Evolutionary conservation across 2,113 vertebrate genomes (phyloP).

Genomic region (Morone saxatilis): DNA sequence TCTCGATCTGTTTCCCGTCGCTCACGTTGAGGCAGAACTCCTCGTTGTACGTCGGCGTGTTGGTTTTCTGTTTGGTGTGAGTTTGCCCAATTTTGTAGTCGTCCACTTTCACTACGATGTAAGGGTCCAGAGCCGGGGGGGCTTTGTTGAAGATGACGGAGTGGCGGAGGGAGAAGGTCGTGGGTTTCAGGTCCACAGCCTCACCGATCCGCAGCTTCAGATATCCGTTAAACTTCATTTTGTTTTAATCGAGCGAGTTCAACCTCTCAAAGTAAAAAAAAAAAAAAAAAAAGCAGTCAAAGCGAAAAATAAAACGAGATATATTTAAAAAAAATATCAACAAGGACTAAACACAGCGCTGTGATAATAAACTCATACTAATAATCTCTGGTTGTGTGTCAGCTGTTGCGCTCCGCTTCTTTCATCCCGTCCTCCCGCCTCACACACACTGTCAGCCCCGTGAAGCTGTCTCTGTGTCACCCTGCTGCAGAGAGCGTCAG

Average conservation of each 20-base stretch:
- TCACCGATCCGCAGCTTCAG: slow-evolving; percentile 95
- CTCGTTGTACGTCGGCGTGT: slow-evolving; percentile 96
- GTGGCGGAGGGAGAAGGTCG: slow-evolving; percentile 92
- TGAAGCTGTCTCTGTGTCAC: background rate
- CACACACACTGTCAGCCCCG: background rate
- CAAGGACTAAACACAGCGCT: background rate
- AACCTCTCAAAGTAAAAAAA: background rate
- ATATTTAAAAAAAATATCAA: slow-evolving; percentile 14
- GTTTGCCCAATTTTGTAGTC: slow-evolving; percentile 94
- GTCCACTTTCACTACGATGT: slow-evolving; percentile 96
- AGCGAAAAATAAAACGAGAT: background rate
- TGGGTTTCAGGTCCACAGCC: slow-evolving; percentile 94
- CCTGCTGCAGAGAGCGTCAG: slow-evolving; percentile 34
- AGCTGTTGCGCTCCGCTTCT: background rate
- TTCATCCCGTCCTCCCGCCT: slow-evolving; percentile 22
- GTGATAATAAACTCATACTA: background rate
- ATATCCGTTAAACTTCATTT: slow-evolving; percentile 96
- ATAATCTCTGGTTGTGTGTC: background rate
- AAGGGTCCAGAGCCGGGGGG: slow-evolving; percentile 89
- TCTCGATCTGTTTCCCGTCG: slow-evolving; percentile 89
- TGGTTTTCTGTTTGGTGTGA: slow-evolving; percentile 95
- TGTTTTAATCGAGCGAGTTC: background rate
- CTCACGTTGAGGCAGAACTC: slow-evolving; percentile 92
- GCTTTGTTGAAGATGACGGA: slow-evolving; percentile 92
- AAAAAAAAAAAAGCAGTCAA: background rate